Evolutionary conservation across 2,113 vertebrate genomes (phyloP), one percentile per base, ranked within the genome.

Genomic region (Nicator chloris): DNA sequence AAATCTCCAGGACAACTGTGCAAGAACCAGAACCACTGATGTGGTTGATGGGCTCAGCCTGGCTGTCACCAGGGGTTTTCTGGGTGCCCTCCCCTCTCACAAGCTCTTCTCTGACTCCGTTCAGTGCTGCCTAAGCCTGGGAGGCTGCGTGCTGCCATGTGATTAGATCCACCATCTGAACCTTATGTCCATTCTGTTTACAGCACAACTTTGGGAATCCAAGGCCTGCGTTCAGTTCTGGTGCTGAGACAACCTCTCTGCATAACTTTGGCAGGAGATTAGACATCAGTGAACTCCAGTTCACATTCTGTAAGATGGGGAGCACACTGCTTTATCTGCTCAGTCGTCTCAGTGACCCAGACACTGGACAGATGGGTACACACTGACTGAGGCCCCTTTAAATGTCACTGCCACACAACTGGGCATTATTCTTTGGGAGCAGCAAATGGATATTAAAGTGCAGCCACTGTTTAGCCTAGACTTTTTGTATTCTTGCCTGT

Each of bases 91-190:
- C 37, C 0, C 3, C 44, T 90, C 63, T 37, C 9, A 1, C 50
- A 82, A 40, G 30, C 1, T 0, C 21, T 57, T 27, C 76, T 27
- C 19, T 64, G 33, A 11, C 30, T 70, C 71, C 82, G 51, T 37
- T 83, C 45, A 53, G 71, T 18, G 57, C 51, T 3, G 3, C 53
- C 17, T 7, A 2, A 57, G n/a, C 56, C 57, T 8, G 4, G 11
- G 24, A 40, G 22, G 28, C 50, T 56, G 64, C 0, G 0, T 47
- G 56, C 68, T 56, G 59, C n/a, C 1, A 0, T 37, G 14, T 6
- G n/a, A 39, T 30, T 21, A 72, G 28, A 77, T 23, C 35, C 49
- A 64, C 44, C 57, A 18, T 3, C n/a, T 61, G 33, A 66, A n/a
- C 50, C 65, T 5, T 6, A 10, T 19, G 37, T 40, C 53, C 70